Base-by-base conservation (phyloP, 2,888 invertebrate genomes). In the Tanaodytes sp. region DNA sequence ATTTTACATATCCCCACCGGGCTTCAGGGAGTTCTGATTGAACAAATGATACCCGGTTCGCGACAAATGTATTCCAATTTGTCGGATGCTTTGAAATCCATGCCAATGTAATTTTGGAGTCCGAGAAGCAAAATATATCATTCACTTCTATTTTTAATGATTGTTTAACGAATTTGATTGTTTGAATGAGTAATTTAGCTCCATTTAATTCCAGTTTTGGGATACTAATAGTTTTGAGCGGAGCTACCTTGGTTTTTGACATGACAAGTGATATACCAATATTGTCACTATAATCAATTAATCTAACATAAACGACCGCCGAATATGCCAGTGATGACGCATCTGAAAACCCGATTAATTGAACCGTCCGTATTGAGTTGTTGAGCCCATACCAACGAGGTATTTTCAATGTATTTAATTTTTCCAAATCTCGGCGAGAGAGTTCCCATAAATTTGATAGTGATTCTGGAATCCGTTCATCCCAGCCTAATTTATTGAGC, bases 291-390 rank as follows among this genome's bases (percentile, higher is more conserved):
- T 33, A 37, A 2, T 14, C 15, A 14, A 36, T 20, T 11, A 37
- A 1, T 4, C 37, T 12, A 14, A 30, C 1, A 15, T 49, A 49
- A 4, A 49, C 23, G 1, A 36, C 37, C 2, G 49, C 49, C 1
- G 49, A 20, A 30, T 37, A 49, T n/a, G 27, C 6, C 0, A 30
- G 2, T 1, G n/a, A 5, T 16, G 51, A 52, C 8, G 51, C 51
- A 20, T 52, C 51, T 1, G 19, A 40, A 30, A 27, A 52, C 16
- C 39, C 51, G n/a, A 52, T 30, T 27, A 52, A 27, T 16, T 52
- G 33, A 14, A 27, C 5, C 12, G 6, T 12, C 8, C 15, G 23
- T 14, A 30, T 27, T 27, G 14, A 30, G 9, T 6, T 18, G 5
- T 19, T 16, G n/a, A 14, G 5, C 27, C n/a, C 8, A 12, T 12